Percentiles rank a stretch among this genome's conserved stretches.
Conservation (phyloP, 92 coral and sea anemone species). For the Montipora capitata region DNA sequence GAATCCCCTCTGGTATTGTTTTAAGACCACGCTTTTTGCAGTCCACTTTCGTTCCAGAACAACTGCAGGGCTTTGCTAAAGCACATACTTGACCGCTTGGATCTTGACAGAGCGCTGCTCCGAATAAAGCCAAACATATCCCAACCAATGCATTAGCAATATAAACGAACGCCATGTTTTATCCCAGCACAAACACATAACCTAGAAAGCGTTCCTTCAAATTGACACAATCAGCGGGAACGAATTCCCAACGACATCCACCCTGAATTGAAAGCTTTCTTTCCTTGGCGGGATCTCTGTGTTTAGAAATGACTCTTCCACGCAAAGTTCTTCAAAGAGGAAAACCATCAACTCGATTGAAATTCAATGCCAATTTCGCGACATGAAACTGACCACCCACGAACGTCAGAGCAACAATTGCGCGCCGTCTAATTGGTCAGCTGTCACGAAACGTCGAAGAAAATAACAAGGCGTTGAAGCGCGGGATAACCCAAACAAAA, state of each 20-base stretch:
- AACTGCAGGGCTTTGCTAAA: slow-evolving; percentile 67
- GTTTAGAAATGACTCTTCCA: slow-evolving; percentile 14
- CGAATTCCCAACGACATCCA: slow-evolving; percentile 7
- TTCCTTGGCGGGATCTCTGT: slow-evolving; percentile 28
- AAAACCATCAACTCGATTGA: slow-evolving; percentile 76
- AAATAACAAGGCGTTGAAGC: slow-evolving; percentile 73
- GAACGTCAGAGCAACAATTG: slow-evolving; percentile 73
- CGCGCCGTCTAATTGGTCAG: slow-evolving; percentile 68
- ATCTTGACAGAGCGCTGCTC: slow-evolving; percentile 61
- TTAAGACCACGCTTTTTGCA: slow-evolving; percentile 55
- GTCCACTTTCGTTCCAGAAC: slow-evolving; percentile 66
- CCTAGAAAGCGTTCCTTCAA: background rate
- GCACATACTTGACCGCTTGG: slow-evolving; percentile 57
- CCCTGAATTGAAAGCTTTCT: slow-evolving; percentile 20
- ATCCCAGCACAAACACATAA: slow-evolving; percentile 24
- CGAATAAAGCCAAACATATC: slow-evolving; percentile 71
- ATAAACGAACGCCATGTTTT: slow-evolving; percentile 78
- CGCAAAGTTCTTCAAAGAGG: slow-evolving; percentile 55
- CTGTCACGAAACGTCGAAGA: slow-evolving; percentile 45
- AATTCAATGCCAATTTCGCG: slow-evolving; percentile 79
- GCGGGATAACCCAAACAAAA: slow-evolving; percentile 80
- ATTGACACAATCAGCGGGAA: background rate
- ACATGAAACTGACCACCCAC: slow-evolving; percentile 94
- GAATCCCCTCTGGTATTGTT: slow-evolving; percentile 81
- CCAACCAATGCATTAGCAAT: slow-evolving; percentile 59